Evolutionary conservation across 1,140 invertebrate species (phyloP), one percentile per base, ranked within the genome.

Genomic region (Pseudomyrmex pallidus): DNA sequence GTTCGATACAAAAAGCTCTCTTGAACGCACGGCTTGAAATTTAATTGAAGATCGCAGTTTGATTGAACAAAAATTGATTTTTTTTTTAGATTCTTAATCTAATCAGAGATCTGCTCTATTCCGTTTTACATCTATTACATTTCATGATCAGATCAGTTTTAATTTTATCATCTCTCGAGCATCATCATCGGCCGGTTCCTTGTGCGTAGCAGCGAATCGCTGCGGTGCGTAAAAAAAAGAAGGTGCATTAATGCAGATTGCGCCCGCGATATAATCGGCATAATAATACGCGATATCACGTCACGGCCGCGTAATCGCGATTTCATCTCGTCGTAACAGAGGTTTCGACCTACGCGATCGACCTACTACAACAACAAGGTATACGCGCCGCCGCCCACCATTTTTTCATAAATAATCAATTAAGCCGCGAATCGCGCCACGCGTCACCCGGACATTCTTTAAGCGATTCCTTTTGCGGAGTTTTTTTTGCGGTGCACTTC

Each of bases 391-490:
- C 92, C 62, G 48, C 74, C 46, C 74, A 46, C n/a, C 92, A 62
- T 44, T 56, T 73, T 72, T 70, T 89, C 88, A 92, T 93, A 88
- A 91, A 92, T 92, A 90, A 85, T 91, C 92, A 91, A 93, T 92
- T 86, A 85, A 86, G 88, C 76, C 54, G 82, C 52, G 85, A 91
- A 90, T 90, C 82, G 84, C 62, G 35, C 35, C 35, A 35, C 61
- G 4, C 85, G 80, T 90, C 89, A 91, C 83, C 86, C 88, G 90
- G 83, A 87, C 89, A 84, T 89, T 87, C 62, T 84, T 35, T 35
- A 35, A 25, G 84, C 35, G 85, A 85, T 61, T 85, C 86, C 85
- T 90, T 92, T 91, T 91, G 74, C 80, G 83, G 68, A 67, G 35
- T 86, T 82, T 90, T 88, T 83, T 82, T 67, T 8, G 13, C 52